Evolutionary conservation across 1,140 invertebrate species (phyloP), one percentile per base, ranked within the genome.

Genomic region (Lutraria rhynchaena): DNA sequence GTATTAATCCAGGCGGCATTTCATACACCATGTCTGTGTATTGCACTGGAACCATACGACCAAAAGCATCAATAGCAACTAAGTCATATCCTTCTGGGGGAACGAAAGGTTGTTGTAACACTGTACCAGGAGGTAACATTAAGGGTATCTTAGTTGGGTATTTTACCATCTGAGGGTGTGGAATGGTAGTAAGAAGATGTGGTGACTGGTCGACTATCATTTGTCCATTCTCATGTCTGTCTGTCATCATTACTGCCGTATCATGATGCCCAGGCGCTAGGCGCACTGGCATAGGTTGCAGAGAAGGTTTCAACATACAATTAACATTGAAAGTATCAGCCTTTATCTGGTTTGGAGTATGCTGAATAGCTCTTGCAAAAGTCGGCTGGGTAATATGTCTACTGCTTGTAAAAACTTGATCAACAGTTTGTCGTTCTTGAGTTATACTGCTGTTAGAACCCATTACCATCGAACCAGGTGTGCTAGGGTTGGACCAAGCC

Each of bases 61-160:
- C 78, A 73, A 63, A 81, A 37, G 78, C 69, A 65, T 81, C 78
- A 17, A 81, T 65, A 27, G 78, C 78, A 31, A 73, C 55, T 41
- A 81, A 31, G 1, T 81, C 78, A 65, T 61, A 81, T n/a, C 78
- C 78, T 33, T 81, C 78, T 11, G 78, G 67, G n/a, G 78, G 67
- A 31, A 74, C 22, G 31, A 81, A 44, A 24, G 69, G 78, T 15
- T 70, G 63, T 7, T 61, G 51, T 22, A 80, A 37, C 44, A 67
- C 19, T 2, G 76, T 58, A 17, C 76, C 76, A 29, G 76, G 76
- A 17, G 76, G 76, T 1, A 80, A 37, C 27, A 80, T 60, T 1
- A 69, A 1, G 13, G 76, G 76, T 1, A 80, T 37, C 24, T 80
- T 80, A n/a, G 63, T 24, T 29, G 63, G 63, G 19, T 67, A 69